Evolutionary conservation across 1,140 invertebrate genomes (phyloP), one percentile per base, ranked within the genome.

Genomic region (Nymphalis io): DNA sequence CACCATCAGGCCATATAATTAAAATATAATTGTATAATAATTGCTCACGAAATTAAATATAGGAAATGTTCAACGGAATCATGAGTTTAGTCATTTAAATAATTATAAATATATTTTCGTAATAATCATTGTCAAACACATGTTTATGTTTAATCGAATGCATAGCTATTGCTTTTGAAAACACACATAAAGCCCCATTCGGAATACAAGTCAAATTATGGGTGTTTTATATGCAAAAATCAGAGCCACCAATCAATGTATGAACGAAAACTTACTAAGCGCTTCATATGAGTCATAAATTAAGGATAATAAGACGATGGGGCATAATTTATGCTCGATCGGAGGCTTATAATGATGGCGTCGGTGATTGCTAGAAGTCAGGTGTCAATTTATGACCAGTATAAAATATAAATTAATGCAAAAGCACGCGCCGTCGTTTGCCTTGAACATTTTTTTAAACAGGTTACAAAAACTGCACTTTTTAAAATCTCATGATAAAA

Each of bases 311-410:
- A 71, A 74, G 68, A 60, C 42, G 39, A 53, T 67, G 18, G 39
- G 48, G 20, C 63, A 71, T 76, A 79, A 79, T 74, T 79, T 67
- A 73, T 70, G 46, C 39, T 69, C 65, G 64, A 72, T 71, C 72
- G 40, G 46, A 55, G 48, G 68, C 60, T 68, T 65, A 76, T 66
- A 63, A 63, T 65, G 68, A 57, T 20, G 61, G 15, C 33, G 27
- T 42, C 16, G 38, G 39, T 61, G 42, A 39, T 12, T 53, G 44
- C 66, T 48, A 18, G 58, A 15, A 69, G 59, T 62, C 67, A 79
- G 68, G 72, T 79, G 77, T 76, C 74, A 79, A 76, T 79, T 79
- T 79, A 76, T 73, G 60, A 44, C 48, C 62, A 18, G 44, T 21
- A 20, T 15, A 2, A 1, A 11, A 13, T 13, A 42, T 42, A 16